Percentiles rank a stretch among this genome's conserved stretches.
These are phyloP conservation scores for Myoxocephalus aenaeus DNA, from an alignment of 2,797 vertebrate species.

Conservation along the genomic window DNA sequence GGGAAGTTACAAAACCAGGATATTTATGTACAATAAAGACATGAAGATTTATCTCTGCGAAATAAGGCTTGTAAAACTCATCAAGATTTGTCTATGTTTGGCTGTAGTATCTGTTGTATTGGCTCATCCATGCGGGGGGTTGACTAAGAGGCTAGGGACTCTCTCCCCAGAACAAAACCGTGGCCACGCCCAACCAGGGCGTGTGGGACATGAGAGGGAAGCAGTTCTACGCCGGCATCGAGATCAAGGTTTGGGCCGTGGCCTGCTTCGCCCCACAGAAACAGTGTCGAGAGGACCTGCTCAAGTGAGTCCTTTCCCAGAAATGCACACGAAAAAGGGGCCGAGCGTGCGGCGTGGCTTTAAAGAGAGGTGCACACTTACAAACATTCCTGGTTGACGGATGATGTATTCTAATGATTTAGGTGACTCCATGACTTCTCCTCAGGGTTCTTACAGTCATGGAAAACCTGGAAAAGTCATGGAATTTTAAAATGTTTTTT, in stretches of 20 bases:
- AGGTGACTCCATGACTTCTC: no score
- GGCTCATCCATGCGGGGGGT: conserved; percentile 67
- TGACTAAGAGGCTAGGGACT: conserved; percentile 88
- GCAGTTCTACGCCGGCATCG: conserved; percentile 98
- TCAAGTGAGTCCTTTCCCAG: conserved; percentile 90
- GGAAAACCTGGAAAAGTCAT: no score
- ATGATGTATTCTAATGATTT: neutral
- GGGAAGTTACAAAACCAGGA: neutral
- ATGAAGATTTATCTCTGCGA: neutral
- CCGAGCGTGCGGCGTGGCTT: no score
- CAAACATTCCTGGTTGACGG: neutral
- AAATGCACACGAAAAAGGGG: no score
- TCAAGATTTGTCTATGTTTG: neutral
- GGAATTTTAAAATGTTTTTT: no score
- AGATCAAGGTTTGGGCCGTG: conserved; percentile 99
- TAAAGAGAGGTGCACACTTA: no score
- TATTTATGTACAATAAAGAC: neutral
- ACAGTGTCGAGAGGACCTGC: conserved; percentile 97
- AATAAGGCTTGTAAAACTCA: neutral
- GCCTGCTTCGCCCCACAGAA: conserved; percentile 99
- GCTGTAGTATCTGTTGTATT: conserved; percentile 42
- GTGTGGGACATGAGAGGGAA: conserved; percentile 99
- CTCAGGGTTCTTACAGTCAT: no score
- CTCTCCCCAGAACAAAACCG: conserved; percentile 96
- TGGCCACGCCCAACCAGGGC: conserved; percentile 99